Evolutionary conservation across 2,797 vertebrate genomes (phyloP), one percentile per base, ranked within the genome.

Genomic region (Sandelia bainsii): DNA sequence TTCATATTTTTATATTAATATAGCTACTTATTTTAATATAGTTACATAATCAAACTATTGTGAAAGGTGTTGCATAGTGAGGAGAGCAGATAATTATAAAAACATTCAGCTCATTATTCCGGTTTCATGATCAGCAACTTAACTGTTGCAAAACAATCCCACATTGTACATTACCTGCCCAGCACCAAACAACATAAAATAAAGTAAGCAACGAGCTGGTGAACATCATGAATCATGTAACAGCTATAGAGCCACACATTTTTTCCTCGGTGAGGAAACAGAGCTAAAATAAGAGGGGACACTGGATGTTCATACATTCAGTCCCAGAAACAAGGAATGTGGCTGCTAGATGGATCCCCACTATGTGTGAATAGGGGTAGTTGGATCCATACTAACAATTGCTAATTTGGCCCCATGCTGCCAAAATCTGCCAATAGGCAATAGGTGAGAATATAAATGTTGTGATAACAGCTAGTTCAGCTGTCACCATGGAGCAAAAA

Each of bases 21-120:
- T 39, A 39, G 12, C 10, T 13, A 4, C 39, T 3, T 46, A 25
- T 2, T 25, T 25, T 2, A 25, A 25, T 25, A 25, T 25, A 25
- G 4, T 25, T 25, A 4, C 25, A 25, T 25, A 25, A 25, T 25
- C 25, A 2, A 25, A 2, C 25, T 25, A 25, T 25, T 25, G 25
- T 25, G 25, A 25, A 25, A 25, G 2, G 25, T 25, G 2, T 25
- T 2, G 25, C 25, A 25, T 25, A 2, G 25, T 25, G 25, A 46
- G 3, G 1, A 39, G 1, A 59, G 29, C 2, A 54, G 8, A 14
- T 10, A 44, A 62, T 62, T 57, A 52, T 20, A 63, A 7, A 8
- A 1, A 32, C 45, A 46, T 52, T 70, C 2, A 49, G 68, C 22
- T 54, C 6, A 10, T 57, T 72, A 16, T 40, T 67, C 62, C 56